Evolutionary conservation across 2,797 vertebrate species (phyloP).

Genomic region (Thaleichthys pacificus): DNA sequence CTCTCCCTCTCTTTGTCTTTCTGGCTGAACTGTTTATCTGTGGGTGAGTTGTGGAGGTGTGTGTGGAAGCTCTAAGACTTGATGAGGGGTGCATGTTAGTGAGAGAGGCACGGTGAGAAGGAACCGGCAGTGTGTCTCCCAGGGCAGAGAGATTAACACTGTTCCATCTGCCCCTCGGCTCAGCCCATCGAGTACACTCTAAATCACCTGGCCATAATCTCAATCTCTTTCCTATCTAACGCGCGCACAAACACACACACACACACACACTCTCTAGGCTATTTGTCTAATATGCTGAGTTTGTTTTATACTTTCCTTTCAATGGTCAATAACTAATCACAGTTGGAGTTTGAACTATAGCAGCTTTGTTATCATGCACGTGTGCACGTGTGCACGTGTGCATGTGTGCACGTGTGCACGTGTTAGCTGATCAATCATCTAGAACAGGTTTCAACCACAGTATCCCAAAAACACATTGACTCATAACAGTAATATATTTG

Average conservation of each 20-base stretch:
- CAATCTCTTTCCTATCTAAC: neutral
- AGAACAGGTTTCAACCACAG: neutral
- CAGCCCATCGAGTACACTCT: neutral
- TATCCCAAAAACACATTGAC: neutral
- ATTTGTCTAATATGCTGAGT: neutral
- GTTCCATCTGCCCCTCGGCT: conserved; percentile 58
- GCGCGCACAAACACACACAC: neutral
- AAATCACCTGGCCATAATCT: neutral
- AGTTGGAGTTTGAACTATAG: conserved; percentile 5
- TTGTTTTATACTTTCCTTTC: neutral
- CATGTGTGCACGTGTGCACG: neutral
- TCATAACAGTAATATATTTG: too few species aligned
- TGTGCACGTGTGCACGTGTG: neutral
- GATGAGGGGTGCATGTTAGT: neutral
- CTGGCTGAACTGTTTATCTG: neutral
- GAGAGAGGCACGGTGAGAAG: conserved; percentile 2
- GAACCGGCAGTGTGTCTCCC: neutral
- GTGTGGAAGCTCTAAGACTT: neutral
- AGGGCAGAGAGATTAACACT: conserved; percentile 38
- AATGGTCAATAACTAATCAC: conserved; percentile 32
- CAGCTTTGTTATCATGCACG: neutral
- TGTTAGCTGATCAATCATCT: neutral
- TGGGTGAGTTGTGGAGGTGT: conserved; percentile 12
- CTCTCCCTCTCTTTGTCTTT: neutral
- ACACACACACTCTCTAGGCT: neutral